A percentile compares a stretch with the other conserved stretches of the same genome.
phyloP scores from a whole-genome alignment of 2,113 vertebrate genomes.

The Circaetus cinerascens region DNA sequence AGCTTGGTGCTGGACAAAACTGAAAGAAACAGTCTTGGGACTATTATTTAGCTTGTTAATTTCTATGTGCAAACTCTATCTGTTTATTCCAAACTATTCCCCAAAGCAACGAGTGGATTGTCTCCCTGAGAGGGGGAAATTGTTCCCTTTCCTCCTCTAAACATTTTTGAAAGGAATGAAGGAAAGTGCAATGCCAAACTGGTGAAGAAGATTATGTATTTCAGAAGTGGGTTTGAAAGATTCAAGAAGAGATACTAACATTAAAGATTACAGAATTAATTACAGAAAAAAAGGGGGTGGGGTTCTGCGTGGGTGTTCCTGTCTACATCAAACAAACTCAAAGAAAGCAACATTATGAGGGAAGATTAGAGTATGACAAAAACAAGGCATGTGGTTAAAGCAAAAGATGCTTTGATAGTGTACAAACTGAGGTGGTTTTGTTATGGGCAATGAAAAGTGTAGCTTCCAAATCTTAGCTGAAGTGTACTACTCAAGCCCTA shows the following conservation, averaged over 20 bases:
- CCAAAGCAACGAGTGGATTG: neutral
- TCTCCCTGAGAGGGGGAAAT: neutral
- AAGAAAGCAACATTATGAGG: neutral
- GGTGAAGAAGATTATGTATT: neutral
- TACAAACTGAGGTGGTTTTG: neutral
- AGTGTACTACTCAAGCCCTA: neutral
- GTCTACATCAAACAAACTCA: neutral
- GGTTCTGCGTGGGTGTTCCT: neutral
- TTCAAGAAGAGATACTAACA: neutral
- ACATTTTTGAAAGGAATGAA: neutral
- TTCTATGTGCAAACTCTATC: neutral
- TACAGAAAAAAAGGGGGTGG: neutral
- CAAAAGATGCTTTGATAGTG: neutral
- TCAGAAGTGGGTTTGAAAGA: conserved; percentile 1
- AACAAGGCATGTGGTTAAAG: neutral
- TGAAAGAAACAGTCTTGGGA: neutral
- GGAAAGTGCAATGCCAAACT: neutral
- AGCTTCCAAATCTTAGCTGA: neutral
- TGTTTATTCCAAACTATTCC: conserved; percentile 18
- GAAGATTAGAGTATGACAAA: neutral
- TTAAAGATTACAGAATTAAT: conserved; percentile 10
- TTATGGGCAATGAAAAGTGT: neutral
- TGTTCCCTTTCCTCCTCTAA: neutral
- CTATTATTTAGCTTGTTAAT: neutral
- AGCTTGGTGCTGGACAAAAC: neutral